Conservation (phyloP, 2,797 vertebrate species). For the Acomys russatus region DNA sequence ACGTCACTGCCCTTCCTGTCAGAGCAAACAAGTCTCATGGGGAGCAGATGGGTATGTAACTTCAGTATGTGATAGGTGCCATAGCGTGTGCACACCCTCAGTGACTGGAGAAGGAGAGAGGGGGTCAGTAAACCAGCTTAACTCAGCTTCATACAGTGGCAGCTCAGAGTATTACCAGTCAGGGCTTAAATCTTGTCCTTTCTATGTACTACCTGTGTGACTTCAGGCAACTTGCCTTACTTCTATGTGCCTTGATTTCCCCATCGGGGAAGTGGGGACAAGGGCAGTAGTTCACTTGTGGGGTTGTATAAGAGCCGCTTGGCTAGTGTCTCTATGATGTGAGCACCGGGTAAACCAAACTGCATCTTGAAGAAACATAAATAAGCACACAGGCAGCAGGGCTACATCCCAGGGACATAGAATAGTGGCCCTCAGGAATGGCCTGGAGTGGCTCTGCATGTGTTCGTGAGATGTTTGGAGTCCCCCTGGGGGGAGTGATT, state of each 20-base stretch:
- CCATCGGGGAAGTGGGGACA: neutral
- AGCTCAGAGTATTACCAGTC: neutral
- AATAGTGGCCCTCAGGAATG: neutral
- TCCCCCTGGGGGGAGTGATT: neutral
- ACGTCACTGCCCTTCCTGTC: neutral
- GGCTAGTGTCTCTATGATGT: neutral
- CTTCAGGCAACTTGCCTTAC: neutral
- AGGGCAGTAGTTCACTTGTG: neutral
- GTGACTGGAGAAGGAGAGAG: neutral
- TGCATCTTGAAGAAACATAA: neutral
- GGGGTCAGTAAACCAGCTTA: neutral
- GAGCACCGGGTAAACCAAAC: neutral
- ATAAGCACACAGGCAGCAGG: neutral
- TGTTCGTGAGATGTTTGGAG: neutral
- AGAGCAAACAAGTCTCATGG: neutral
- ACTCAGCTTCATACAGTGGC: neutral
- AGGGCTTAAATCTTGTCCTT: neutral
- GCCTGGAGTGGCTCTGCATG: neutral
- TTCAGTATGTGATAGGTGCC: neutral
- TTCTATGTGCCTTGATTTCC: conserved; percentile 25
- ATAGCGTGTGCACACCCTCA: neutral
- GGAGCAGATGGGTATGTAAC: neutral
- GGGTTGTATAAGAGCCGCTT: neutral
- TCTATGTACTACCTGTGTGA: neutral
- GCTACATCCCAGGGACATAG: neutral